Percentiles rank a stretch among this genome's conserved stretches.
Conservation (phyloP, 2,113 vertebrate species). For the Ophiodon elongatus region DNA sequence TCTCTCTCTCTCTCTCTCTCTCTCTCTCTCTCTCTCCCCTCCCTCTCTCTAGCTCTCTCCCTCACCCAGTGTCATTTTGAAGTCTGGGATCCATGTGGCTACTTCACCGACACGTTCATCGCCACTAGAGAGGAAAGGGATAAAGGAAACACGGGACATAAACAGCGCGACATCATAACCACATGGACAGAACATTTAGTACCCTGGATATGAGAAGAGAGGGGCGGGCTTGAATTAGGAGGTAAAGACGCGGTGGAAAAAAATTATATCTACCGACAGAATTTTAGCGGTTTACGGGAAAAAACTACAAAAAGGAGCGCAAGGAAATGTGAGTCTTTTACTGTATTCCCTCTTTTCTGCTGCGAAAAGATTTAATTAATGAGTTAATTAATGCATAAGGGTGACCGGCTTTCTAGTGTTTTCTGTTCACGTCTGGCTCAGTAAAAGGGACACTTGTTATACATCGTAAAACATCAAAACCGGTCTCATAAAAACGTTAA, state of each 20-base stretch:
- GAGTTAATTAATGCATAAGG: not conserved
- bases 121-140: not conserved
- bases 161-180: conserved; percentile 42
- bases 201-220: conserved; percentile 70
- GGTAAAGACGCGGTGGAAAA: conserved; percentile 43
- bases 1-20: conserved; percentile 38
- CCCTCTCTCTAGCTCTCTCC: not conserved
- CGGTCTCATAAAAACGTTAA: not conserved
- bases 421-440: not conserved
- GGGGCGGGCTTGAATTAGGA: conserved; percentile 60
- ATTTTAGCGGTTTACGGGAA: not conserved
- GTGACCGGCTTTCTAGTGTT: conserved; percentile 3
- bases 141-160: not conserved
- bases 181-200: conserved; percentile 83
- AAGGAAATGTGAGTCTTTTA: conserved; percentile 59
- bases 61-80: conserved; percentile 62
- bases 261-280: conserved; percentile 24
- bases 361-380: not conserved
- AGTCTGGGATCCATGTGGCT: conserved; percentile 64
- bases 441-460: conserved; percentile 54
- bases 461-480: not conserved
- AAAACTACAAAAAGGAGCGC: not conserved
- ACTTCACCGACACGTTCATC: conserved; percentile 50
- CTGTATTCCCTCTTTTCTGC: not conserved
- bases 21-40: not conserved